phyloP scores from a whole-genome alignment of 2,797 vertebrate genomes.

The Pseudochaenichthys georgianus region DNA sequence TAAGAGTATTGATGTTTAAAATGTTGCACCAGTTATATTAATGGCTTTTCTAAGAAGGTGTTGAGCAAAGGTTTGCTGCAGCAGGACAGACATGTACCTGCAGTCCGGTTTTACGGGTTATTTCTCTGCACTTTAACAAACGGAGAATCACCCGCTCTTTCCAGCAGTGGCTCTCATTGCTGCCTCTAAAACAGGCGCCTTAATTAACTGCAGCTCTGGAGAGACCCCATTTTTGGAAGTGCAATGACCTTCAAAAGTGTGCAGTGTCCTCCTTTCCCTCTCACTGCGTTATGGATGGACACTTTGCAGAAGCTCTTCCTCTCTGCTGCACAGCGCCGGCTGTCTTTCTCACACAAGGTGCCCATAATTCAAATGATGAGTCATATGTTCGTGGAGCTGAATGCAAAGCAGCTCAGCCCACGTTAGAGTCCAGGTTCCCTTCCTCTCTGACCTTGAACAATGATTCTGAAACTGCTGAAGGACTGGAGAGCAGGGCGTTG shows the following conservation, averaged over 20 bases:
- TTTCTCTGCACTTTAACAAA: conserved; percentile 28
- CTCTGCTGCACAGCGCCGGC: conserved; percentile 13
- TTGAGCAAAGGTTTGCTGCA: not conserved
- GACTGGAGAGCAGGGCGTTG: not conserved
- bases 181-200: conserved; percentile 74
- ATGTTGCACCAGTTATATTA: too few relatives aligned
- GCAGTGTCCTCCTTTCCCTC: conserved; percentile 69
- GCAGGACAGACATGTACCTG: not conserved
- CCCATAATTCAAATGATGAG: conserved; percentile 77
- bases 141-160: conserved; percentile 38
- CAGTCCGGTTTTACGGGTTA: not conserved
- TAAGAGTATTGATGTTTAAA: too few relatives aligned
- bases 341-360: conserved; percentile 48
- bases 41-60: not conserved
- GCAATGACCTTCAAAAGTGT: conserved; percentile 80
- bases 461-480: conserved; percentile 36
- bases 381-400: conserved; percentile 66
- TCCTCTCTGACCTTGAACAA: conserved; percentile 59
- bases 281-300: conserved; percentile 39
- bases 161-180: conserved; percentile 60
- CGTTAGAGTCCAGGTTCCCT: conserved; percentile 38
- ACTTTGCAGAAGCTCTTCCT: conserved; percentile 38
- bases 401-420: conserved; percentile 76
- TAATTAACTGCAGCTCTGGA: conserved; percentile 79
- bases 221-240: conserved; percentile 80